Base-by-base conservation (phyloP, 1,140 invertebrate species). In the Philotrypesis tridentata region DNA sequence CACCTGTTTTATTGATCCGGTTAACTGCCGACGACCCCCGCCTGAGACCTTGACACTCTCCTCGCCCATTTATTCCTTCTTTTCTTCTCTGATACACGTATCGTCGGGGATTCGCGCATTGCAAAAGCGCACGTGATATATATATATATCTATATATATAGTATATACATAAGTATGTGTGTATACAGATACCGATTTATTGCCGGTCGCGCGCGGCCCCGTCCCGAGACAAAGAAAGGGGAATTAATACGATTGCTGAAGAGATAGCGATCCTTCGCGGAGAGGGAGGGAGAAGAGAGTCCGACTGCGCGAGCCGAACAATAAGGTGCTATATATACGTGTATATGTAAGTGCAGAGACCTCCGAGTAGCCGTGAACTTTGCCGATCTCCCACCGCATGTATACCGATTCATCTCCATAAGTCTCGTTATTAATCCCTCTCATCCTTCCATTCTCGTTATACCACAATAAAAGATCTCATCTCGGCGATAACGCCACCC, bases 401-500 rank as follows among this genome's bases (percentile, higher is more conserved):
- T n/a, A n/a, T n/a, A n/a, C 40, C 48, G 48, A 55, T 55, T 17
- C 17, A 55, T 55, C 48, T 55, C 21, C 48, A 55, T 55, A 55
- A 55, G 48, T 55, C 48, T 55, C 48, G 48, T 55, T 55, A 55
- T 55, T 55, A 55, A 55, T n/a, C 48, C 40, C 48, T 55, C 43
- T 21, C 43, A 55, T 55, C 48, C 48, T 55, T 55, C 48, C 6
- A 55, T 55, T 55, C 48, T 55, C 48, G 48, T 55, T 55, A 55
- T 17, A 55, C 48, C n/a, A 70, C 67, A 33, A 80, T 72, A 68
- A 43, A 14, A 71, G 71, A 61, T 67, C 61, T 23, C 31, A 68
- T 40, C 31, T 55, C 17, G 67, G 79, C 21, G 61, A 82, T 68
- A 79, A 76, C 23, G 37, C 23, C 70, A 25, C 63, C 29, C n/a